Conservation (phyloP, 2,797 vertebrate genomes). For the Botia almorhae region DNA sequence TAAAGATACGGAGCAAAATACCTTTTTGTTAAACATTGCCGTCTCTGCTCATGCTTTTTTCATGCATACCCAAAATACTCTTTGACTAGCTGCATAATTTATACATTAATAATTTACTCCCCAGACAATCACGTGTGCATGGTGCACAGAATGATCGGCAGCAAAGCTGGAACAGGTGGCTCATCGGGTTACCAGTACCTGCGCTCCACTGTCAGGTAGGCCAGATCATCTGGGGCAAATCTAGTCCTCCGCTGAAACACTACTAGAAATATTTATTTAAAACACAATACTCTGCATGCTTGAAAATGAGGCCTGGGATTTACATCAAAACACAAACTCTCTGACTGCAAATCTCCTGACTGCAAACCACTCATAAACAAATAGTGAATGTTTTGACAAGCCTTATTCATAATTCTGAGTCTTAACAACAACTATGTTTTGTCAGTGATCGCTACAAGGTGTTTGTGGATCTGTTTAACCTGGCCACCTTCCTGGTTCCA, state of each 20-base stretch:
- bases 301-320: background rate
- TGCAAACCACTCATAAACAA: background rate
- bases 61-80: background rate
- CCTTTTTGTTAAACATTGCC: background rate
- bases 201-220: constrained; percentile 94
- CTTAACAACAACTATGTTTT: constrained; percentile 57
- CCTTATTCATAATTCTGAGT: background rate
- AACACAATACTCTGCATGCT: background rate
- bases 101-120: background rate
- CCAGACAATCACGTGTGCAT: constrained; percentile 96
- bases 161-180: constrained; percentile 92
- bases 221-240: constrained; percentile 37
- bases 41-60: too few species aligned
- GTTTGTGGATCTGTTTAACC: constrained; percentile 96
- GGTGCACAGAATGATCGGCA: constrained; percentile 97
- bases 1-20: background rate
- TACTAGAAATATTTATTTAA: background rate
- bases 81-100: background rate
- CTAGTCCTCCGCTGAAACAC: background rate
- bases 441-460: constrained; percentile 96
- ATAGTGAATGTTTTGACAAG: background rate
- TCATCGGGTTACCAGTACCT: constrained; percentile 97
- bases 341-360: background rate
- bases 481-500: constrained; percentile 92
- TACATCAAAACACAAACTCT: background rate